These are phyloP conservation scores for Drosophila asahinai DNA, from an alignment of 1,140 invertebrate species.

Conservation along the genomic window DNA sequence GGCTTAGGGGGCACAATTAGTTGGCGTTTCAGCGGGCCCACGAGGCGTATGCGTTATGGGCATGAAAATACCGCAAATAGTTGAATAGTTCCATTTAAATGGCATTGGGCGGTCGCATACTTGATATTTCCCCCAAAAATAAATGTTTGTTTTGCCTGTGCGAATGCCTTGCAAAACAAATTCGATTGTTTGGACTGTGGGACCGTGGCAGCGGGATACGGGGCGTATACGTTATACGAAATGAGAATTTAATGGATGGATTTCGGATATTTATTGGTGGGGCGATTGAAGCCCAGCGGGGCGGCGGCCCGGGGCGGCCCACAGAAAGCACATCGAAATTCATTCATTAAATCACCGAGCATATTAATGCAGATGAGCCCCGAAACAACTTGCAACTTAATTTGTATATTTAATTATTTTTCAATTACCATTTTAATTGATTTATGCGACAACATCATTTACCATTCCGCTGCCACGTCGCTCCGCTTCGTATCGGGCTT, in stretches of 20 bases:
- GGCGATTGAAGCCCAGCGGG: conserved; percentile 13
- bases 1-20: conserved; percentile 33
- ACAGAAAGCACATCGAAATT: conserved; percentile 7
- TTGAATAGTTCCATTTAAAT: conserved; percentile 17
- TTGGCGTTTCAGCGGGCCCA: conserved; percentile 10
- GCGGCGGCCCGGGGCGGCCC: not conserved
- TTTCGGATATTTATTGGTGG: conserved; percentile 33
- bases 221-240: conserved; percentile 42
- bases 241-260: conserved; percentile 27
- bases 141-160: conserved; percentile 26
- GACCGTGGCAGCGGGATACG: conserved; percentile 18
- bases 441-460: conserved; percentile 72
- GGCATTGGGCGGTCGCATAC: not conserved
- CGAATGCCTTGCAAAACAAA: conserved; percentile 25
- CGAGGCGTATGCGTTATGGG: conserved; percentile 34
- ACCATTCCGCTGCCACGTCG: conserved; percentile 29
- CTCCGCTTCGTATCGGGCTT: conserved; percentile 6
- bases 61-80: conserved; percentile 16
- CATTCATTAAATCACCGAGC: conserved; percentile 42
- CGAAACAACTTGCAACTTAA: conserved; percentile 55
- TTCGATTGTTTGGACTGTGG: conserved; percentile 9
- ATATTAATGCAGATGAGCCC: conserved; percentile 48
- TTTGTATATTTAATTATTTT: conserved; percentile 74
- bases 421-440: conserved; percentile 75
- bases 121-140: conserved; percentile 10